phyloP scores from a whole-genome alignment of 1,140 invertebrate genomes.

The Sweltsa coloradensis region DNA sequence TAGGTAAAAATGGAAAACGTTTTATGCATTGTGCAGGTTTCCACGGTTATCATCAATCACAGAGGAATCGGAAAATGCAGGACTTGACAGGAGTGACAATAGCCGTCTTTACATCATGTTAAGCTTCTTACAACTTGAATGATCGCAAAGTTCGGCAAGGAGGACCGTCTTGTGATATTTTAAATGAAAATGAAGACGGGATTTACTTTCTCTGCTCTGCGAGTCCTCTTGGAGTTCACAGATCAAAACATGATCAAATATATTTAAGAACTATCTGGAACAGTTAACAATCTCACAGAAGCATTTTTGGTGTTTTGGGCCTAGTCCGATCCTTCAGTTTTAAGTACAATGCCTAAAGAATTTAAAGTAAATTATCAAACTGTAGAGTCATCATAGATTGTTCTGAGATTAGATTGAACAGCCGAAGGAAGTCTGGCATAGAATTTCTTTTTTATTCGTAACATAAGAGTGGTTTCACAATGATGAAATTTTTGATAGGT shows the following conservation, averaged over 20 bases:
- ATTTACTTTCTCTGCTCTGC: conserved; percentile 8
- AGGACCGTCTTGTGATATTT: conserved; percentile 9
- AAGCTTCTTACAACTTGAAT: conserved; percentile 1
- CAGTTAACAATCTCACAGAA: conserved; percentile 7
- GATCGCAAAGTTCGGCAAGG: conserved; percentile 4
- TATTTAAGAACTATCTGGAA: conserved; percentile 13
- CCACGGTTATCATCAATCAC: conserved; percentile 12
- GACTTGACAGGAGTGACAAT: conserved; percentile 12
- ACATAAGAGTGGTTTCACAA: conserved; percentile 30
- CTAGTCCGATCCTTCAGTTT: conserved; percentile 10
- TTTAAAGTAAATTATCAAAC: conserved; percentile 25
- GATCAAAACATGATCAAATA: conserved; percentile 11
- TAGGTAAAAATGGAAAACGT: too few relatives aligned
- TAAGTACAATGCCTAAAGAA: conserved; percentile 21
- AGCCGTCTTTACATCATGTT: conserved; percentile 3
- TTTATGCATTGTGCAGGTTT: too few relatives aligned
- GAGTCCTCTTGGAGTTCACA: conserved; percentile 12
- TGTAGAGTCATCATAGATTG: conserved; percentile 30
- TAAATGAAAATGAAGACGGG: conserved; percentile 15
- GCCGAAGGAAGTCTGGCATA: conserved; percentile 20
- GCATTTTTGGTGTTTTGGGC: conserved; percentile 16
- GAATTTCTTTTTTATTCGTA: conserved; percentile 23
- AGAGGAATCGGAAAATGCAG: conserved; percentile 6
- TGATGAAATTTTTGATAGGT: conserved; percentile 28
- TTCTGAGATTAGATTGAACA: conserved; percentile 29